Conservation (phyloP, 2,888 invertebrate genomes). For the Thereva nobilitata region DNA sequence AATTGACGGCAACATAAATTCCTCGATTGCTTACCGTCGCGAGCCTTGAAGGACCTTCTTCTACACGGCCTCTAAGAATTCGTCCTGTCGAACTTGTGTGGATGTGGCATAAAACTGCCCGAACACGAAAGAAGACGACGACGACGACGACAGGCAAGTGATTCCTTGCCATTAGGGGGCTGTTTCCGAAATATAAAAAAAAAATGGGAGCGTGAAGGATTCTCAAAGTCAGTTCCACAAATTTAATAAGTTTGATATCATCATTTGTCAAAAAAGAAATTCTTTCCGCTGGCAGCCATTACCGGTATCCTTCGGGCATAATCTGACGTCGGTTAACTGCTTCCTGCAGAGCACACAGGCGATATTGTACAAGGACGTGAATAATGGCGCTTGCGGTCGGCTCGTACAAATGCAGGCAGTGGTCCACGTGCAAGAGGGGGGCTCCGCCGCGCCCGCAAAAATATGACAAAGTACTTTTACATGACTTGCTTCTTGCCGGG, state of each 20-base stretch:
- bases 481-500: slow-evolving; percentile 32
- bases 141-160: no score
- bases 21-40: no score
- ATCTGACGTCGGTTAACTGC: slow-evolving; percentile 20
- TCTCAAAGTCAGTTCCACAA: slow-evolving; percentile 22
- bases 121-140: no score
- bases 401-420: not conserved
- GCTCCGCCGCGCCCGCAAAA: slow-evolving; percentile 1
- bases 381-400: no score
- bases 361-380: slow-evolving; percentile 16
- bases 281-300: slow-evolving; percentile 33
- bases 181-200: no score
- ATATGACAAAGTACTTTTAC: slow-evolving; percentile 35
- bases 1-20: no score
- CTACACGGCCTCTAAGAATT: no score
- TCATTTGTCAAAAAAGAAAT: slow-evolving; percentile 41
- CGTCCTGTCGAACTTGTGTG: no score
- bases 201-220: no score
- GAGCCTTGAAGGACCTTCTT: no score
- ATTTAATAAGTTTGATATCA: slow-evolving; percentile 40
- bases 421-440: slow-evolving; percentile 21
- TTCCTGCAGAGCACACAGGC: slow-evolving; percentile 11
- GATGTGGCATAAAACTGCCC: no score
- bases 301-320: slow-evolving; percentile 27
- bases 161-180: no score